Base-by-base conservation (phyloP, 2,797 vertebrate species). In the Rhinichthys osculus region DNA sequence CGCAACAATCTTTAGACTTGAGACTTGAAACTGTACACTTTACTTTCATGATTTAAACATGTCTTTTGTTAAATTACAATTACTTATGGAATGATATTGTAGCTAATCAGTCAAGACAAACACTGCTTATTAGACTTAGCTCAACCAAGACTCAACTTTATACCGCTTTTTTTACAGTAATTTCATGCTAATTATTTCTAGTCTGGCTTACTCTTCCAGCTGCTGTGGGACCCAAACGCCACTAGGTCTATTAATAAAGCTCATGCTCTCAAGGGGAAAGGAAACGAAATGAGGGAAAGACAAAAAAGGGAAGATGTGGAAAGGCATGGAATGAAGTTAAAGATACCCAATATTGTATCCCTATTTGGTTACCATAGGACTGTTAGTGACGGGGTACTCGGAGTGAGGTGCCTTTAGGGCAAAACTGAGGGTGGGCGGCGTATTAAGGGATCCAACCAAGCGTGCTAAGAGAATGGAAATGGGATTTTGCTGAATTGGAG, bases 391-490 rank as follows among this genome's bases (percentile, higher is more conserved):
- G 66, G 42, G 72, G 78, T 59, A 52, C 66, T 38, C 11, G 13
- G 57, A 62, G 8, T 59, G 67, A 74, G 77, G 70, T 33, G 42
- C 44, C 21, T 71, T 66, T 80, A 14, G 57, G 27, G 84, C 52
- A 2, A 30, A 73, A 72, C 62, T 21, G 73, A 50, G 71, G 44
- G 70, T 54, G 87, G 85, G 85, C 13, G 64, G 87, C 35, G 62
- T 82, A 74, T 90, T 82, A 88, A 89, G 80, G 52, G 78, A 81
- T 30, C 71, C 88, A 88, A 85, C 71, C 57, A 83, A 84, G 88
- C 90, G 73, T 90, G 84, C 64, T 27, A 50, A 76, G 84, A 74
- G 84, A 88, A 86, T 76, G 74, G 84, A 85, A 88, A 88, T 89
- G 81, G 72, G 84, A 52, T 81, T 81, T 85, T 54, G 21, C 66